Base-by-base conservation (phyloP, 1,140 invertebrate genomes). In the Ceratitis capitata region DNA sequence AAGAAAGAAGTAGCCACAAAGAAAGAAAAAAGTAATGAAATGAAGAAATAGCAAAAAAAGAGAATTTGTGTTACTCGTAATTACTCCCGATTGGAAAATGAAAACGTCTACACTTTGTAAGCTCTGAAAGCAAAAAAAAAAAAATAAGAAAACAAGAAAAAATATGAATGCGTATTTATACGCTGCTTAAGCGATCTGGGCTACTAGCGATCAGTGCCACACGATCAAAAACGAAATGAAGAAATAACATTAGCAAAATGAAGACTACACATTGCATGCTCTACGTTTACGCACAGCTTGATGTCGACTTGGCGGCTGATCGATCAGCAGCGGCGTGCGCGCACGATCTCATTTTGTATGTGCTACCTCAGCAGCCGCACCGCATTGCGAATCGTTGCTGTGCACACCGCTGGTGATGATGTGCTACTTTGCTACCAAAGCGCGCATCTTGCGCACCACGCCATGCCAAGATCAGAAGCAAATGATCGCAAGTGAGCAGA, bases 211-310 rank as follows among this genome's bases (percentile, higher is more conserved):
- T 78, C 69, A 78, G 69, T 78, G 69, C 69, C 69, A 78, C 69
- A 78, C 39, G 39, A 47, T 19, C 39, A 45, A 78, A 78, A 23
- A 26, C 32, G 16, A 16, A 69, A 69, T 9, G 12, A 23, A n/a
- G n/a, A 19, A 45, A 47, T 5, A 42, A 64, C 23, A 32, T 45
- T 5, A 26, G 12, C 0, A 78, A 12, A 42, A 26, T 9, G 29
- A 42, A 74, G 29, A 4, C 64, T 45, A 35, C 69, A 45, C 42
- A 42, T 26, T 45, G 39, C 69, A 42, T 45, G 69, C 35, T 45
- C 45, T 78, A n/a, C 69, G 69, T 78, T 78, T 78, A 78, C 69
- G 69, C 69, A 78, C 69, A 78, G 69, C 69, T 78, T 78, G 69
- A 45, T 42, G 69, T 23, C 69, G 69, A 6, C 69, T 14, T 45